Base-by-base conservation (phyloP, 1,140 invertebrate genomes). In the Drosophila sturtevanti region DNA sequence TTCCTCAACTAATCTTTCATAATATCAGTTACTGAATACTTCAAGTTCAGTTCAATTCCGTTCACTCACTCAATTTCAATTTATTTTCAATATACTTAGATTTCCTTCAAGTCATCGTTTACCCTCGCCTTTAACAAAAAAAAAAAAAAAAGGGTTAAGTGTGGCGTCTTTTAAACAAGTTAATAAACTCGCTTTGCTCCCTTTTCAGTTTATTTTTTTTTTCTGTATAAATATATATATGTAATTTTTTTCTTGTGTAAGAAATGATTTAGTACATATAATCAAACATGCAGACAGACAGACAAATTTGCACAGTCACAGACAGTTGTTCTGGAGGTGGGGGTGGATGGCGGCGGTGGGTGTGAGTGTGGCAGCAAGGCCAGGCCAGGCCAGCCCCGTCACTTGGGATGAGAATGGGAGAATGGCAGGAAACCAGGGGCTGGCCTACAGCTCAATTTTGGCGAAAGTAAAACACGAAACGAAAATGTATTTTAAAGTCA, bases 231-330 rank as follows among this genome's bases (percentile, higher is more conserved):
- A n/a, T n/a, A n/a, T 48, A 11, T 48, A 9, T 44, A 31, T 48
- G 11, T 48, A 9, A 16, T 18, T 10, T 10, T 48, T 16, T 34
- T 54, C 5, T 24, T 31, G 12, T 55, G 16, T 10, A n/a, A 34
- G 82, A 86, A 71, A 84, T 86, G 81, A 86, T 86, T 87, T 86
- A 81, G 72, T 89, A 69, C 70, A 66, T 68, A 81, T 86, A 81
- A 85, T 85, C 81, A 85, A 85, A 86, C 82, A 86, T 87, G 82
- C 72, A 81, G 81, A 81, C 85, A 86, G 74, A 85, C 69, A 74
- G 67, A 79, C 77, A 71, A 80, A 85, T 85, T 85, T 89, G 85
- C 84, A 90, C 79, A 89, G 80, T 89, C 84, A 89, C 74, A 62
- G 65, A 89, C 74, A 62, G 65, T 65, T 48, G 56, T 4, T 27